Percentiles rank a stretch among this genome's conserved stretches.
phyloP scores from a whole-genome alignment of 92 coral and sea anemone genomes.

The Micromussa lordhowensis region DNA sequence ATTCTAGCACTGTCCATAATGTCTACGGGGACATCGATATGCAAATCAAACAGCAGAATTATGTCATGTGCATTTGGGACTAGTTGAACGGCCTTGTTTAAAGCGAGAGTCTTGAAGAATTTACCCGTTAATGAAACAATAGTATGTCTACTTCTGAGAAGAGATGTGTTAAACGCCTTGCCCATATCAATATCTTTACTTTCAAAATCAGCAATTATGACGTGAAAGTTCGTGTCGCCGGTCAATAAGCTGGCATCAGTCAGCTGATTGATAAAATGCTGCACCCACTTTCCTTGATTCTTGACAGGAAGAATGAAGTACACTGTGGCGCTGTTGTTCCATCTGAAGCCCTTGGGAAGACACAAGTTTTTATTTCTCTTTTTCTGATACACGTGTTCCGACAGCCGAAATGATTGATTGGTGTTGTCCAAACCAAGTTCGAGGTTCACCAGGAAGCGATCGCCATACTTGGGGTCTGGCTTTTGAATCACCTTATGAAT shows the following conservation, averaged over 20 bases:
- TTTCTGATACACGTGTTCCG: slow-evolving; percentile 39
- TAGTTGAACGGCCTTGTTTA: slow-evolving; percentile 43
- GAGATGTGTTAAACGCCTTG: slow-evolving; percentile 24
- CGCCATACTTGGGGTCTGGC: slow-evolving; percentile 41
- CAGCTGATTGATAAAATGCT: slow-evolving; percentile 31
- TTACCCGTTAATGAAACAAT: slow-evolving; percentile 31
- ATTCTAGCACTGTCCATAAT: slow-evolving; percentile 49
- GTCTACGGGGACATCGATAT: slow-evolving; percentile 31
- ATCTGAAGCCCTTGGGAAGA: slow-evolving; percentile 29
- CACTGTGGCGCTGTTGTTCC: slow-evolving; percentile 34
- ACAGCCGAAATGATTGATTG: slow-evolving; percentile 23
- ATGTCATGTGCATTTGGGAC: slow-evolving; percentile 29
- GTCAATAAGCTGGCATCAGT: slow-evolving; percentile 28
- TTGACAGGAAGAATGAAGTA: slow-evolving; percentile 46
- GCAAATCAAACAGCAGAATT: slow-evolving; percentile 44
- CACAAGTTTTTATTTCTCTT: slow-evolving; percentile 24
- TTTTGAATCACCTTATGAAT: slow-evolving; percentile 34
- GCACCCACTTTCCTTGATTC: slow-evolving; percentile 53
- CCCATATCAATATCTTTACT: slow-evolving; percentile 45
- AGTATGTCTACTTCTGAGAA: slow-evolving; percentile 20
- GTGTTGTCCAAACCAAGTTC: slow-evolving; percentile 3
- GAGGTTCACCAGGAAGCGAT: slow-evolving; percentile 40
- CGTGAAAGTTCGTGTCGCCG: slow-evolving; percentile 32
- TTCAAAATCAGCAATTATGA: slow-evolving; percentile 47
- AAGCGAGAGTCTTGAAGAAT: slow-evolving; percentile 43